Base-by-base conservation (phyloP, 2,113 vertebrate species). In the Corapipo altera region DNA sequence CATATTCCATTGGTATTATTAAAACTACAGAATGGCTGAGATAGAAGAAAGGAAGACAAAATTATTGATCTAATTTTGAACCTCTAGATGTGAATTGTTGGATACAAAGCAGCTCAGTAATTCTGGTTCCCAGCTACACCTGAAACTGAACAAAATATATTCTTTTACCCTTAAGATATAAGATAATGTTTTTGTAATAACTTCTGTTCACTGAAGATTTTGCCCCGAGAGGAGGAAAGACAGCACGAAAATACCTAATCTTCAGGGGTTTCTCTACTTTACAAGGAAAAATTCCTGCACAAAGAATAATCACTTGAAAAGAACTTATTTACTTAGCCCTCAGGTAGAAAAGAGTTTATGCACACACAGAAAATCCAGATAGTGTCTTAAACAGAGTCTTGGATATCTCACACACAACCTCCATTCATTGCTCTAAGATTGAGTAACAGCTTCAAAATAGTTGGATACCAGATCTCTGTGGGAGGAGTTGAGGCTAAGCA, bases 291-390 rank as follows among this genome's bases (percentile, higher is more conserved):
- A 96, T 37, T 92, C 88, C 73, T 89, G 69, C 77, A 54, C 54
- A 69, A 90, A 96, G 62, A 67, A 94, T 94, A 84, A 96, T 93
- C 65, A 92, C 73, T 94, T 91, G 79, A 81, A 84, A 91, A 88
- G 64, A 97, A 93, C 73, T 92, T 96, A 95, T 95, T 96, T 97
- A 81, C 93, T 92, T 71, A 95, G 83, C 73, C 79, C 65, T 96
- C 88, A 95, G 96, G 69, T 73, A 86, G 76, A 87, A 84, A 77
- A 85, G 46, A 89, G 84, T 95, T 88, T 57, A 93, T 89, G 93
- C 93, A 76, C 70, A 75, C 89, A 72, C 55, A 93, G 90, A 85
- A 94, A 94, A 96, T 82, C 65, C 88, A 91, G 95, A 86, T 57
- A 96, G 51, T 37, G 71, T 88, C 94, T 95, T 78, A 64, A 93